Base-by-base conservation (phyloP, 2,113 vertebrate species). In the Phalacrocorax carbo region DNA sequence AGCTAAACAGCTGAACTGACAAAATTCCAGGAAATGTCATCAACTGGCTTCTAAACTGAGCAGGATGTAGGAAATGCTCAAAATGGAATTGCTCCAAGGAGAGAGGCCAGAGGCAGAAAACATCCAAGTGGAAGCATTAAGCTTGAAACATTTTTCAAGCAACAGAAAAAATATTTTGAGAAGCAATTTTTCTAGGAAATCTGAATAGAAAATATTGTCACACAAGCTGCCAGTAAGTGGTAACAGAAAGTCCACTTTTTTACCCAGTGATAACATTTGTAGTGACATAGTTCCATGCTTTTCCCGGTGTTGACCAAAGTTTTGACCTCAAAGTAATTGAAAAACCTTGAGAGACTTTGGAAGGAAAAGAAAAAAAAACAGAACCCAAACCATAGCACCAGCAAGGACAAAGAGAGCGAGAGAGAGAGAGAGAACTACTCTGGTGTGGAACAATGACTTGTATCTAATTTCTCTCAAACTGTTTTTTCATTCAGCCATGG, bases 381-480 rank as follows among this genome's bases (percentile, higher is more conserved):
- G 15, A 68, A 30, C 5, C 29, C 5, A 78, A 71, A 84, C 29
- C 29, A 57, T 23, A 83, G 51, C 30, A 88, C 29, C 38, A 91
- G 51, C 65, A 86, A 94, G 60, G 38, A 58, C 66, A 93, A 61
- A 49, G 55, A 78, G 26, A 81, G 34, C 66, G 49, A 46, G 44
- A 20, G 46, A 44, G 44, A 17, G 44, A 65, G 60, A 62, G 26
- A 48, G 38, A 88, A 81, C 26, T 75, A 70, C 36, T 90, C 61
- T 90, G 21, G 46, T 94, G 81, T 96, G 88, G 91, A 94, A 65
- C 40, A 83, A 90, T 86, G 44, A 58, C 57, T 95, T 90, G 36
- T 15, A 89, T 25, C n/a, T 85, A 78, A 94, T 94, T 90, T 94
- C 58, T 86, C 42, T 51, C 55, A 64, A 87, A 79, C 30, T 40